These are phyloP conservation scores for Gallinago undulata DNA, from an alignment of 2,113 vertebrate species.

Conservation along the genomic window DNA sequence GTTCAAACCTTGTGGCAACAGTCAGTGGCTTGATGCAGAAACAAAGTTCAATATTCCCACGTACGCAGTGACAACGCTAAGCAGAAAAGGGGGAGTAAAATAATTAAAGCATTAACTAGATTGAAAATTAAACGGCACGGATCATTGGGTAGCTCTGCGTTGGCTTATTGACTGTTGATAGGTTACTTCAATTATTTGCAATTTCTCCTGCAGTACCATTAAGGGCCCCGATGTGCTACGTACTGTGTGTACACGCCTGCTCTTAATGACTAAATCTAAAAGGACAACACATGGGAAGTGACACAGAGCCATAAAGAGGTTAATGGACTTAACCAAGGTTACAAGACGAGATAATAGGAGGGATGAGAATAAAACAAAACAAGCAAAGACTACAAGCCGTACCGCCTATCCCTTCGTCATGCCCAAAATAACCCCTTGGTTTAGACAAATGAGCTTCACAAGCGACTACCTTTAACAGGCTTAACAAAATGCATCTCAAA, in stretches of 20 bases:
- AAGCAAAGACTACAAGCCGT: not conserved
- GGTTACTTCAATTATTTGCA: slow-evolving; percentile 38
- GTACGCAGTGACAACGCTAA: not conserved
- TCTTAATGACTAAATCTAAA: slow-evolving; percentile 2
- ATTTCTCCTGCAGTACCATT: not conserved
- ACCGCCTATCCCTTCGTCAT: not conserved
- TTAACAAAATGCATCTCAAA: not conserved
- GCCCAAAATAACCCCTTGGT: not conserved
- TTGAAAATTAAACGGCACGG: slow-evolving; percentile 50
- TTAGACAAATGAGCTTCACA: slow-evolving; percentile 27
- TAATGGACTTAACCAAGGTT: slow-evolving; percentile 57
- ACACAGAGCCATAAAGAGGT: slow-evolving; percentile 38
- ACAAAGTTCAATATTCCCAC: not conserved
- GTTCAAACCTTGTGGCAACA: not conserved
- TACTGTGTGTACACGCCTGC: not conserved
- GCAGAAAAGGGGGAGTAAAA: slow-evolving; percentile 20
- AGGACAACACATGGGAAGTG: slow-evolving; percentile 24
- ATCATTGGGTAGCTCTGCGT: not conserved
- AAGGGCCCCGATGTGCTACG: not conserved
- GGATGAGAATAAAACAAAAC: slow-evolving; percentile 6
- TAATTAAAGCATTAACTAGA: slow-evolving; percentile 57
- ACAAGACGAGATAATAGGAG: slow-evolving; percentile 1
- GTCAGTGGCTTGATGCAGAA: not conserved
- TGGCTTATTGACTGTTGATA: slow-evolving; percentile 40
- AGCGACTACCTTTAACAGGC: not conserved